Evolutionary conservation across 1,140 invertebrate genomes (phyloP).

Genomic region (Halesus radiatus): DNA sequence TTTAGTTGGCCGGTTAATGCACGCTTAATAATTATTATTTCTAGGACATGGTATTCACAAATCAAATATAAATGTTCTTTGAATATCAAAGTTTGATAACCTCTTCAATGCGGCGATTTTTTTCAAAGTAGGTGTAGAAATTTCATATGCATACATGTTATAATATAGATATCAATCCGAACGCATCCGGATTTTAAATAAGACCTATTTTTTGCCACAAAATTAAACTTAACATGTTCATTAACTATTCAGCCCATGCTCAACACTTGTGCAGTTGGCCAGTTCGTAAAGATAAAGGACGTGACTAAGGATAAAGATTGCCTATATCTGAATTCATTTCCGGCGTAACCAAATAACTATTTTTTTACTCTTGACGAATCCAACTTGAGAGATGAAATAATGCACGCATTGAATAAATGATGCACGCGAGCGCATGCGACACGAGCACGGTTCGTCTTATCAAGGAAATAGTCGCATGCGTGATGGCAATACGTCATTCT

Average conservation of each 20-base stretch:
- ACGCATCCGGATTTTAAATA: not conserved
- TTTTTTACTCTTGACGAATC: slow-evolving; percentile 18
- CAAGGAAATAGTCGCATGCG: slow-evolving; percentile 8
- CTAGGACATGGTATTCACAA: too few species aligned
- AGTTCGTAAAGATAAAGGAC: slow-evolving; percentile 24
- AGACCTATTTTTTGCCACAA: not conserved
- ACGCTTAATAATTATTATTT: too few species aligned
- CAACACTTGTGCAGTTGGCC: slow-evolving; percentile 16
- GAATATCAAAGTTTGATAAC: not conserved
- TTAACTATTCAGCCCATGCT: slow-evolving; percentile 24
- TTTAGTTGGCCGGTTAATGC: too few species aligned
- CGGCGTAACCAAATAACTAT: slow-evolving; percentile 41
- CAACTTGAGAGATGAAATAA: not conserved
- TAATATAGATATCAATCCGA: not conserved
- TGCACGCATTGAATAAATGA: slow-evolving; percentile 29
- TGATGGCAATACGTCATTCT: not conserved
- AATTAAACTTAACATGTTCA: slow-evolving; percentile 7
- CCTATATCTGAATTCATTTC: slow-evolving; percentile 41
- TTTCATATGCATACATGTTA: too few species aligned
- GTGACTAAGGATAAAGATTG: slow-evolving; percentile 42
- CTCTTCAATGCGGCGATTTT: not conserved
- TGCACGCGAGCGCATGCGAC: slow-evolving; percentile 21
- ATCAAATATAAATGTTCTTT: not conserved
- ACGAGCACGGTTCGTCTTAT: not conserved
- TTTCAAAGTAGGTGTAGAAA: too few species aligned